phyloP scores from a whole-genome alignment of 2,113 vertebrate species.

The Columba janthina region DNA sequence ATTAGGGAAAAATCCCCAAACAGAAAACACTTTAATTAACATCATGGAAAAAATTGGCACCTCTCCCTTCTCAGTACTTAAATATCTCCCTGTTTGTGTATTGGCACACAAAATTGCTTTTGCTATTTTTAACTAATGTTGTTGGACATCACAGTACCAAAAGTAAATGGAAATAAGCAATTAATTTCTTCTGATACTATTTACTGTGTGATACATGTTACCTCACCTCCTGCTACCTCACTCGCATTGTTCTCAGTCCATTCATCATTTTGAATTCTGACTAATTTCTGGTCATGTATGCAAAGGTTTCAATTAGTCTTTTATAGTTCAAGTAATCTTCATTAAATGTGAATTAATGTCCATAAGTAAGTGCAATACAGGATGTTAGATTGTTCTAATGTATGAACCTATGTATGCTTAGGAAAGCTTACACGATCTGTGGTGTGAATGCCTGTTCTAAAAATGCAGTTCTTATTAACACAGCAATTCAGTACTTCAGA shows the following conservation, averaged over 20 bases:
- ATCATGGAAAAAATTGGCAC: neutral
- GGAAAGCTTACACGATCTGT: neutral
- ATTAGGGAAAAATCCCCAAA: neutral
- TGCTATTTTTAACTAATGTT: constrained; percentile 12
- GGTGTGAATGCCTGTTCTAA: neutral
- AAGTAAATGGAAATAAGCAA: constrained; percentile 31
- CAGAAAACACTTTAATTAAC: neutral
- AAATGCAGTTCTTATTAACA: neutral
- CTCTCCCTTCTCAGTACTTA: neutral
- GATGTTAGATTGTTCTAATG: neutral
- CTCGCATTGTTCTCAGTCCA: neutral
- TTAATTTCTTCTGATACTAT: neutral
- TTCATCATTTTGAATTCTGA: neutral
- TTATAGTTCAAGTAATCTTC: neutral
- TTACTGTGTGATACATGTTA: neutral
- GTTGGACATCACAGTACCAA: neutral
- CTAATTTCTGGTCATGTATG: neutral
- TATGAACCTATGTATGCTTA: neutral
- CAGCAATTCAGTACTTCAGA: neutral
- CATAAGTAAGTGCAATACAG: neutral
- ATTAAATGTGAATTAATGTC: neutral
- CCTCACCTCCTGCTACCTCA: neutral
- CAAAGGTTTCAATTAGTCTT: neutral
- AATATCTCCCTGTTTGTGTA: neutral
- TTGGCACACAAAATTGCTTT: neutral